Percentiles rank a stretch among this genome's conserved stretches.
Evolutionary conservation across 2,888 invertebrate species (phyloP).

Genomic region (Tipula helvola): DNA sequence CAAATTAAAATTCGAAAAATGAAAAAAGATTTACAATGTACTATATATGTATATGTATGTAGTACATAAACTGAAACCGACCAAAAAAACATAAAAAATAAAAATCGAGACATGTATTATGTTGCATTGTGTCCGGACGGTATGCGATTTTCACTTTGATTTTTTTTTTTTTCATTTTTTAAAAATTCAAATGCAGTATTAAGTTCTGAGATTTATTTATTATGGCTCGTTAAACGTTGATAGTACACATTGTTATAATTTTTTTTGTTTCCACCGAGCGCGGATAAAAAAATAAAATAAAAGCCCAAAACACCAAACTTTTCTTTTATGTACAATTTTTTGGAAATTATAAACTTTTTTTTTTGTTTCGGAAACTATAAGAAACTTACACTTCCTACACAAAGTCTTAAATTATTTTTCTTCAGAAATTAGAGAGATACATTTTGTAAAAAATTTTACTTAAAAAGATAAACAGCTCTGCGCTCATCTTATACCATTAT

Average conservation of each 20-base stretch:
- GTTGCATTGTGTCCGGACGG: not conserved
- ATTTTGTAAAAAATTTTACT: not conserved
- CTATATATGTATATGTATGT: no score
- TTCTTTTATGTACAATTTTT: not conserved
- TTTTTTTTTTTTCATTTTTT: not conserved
- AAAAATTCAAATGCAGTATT: not conserved
- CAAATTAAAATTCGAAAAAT: not conserved
- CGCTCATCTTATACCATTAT: not conserved
- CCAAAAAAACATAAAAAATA: not conserved
- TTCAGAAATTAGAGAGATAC: not conserved
- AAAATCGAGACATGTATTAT: not conserved
- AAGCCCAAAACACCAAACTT: not conserved
- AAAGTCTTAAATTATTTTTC: not conserved
- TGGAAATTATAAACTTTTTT: not conserved
- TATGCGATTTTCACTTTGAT: not conserved
- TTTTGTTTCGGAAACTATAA: not conserved
- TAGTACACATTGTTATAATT: not conserved
- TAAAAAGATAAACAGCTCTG: not conserved
- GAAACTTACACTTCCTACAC: not conserved
- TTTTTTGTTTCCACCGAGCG: not conserved
- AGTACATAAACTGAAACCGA: not conserved
- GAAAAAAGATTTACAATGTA: no score
- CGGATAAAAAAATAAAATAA: not conserved
- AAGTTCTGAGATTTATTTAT: not conserved
- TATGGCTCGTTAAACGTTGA: not conserved